Conservation (phyloP, 2,113 vertebrate species). For the Daboia siamensis region DNA sequence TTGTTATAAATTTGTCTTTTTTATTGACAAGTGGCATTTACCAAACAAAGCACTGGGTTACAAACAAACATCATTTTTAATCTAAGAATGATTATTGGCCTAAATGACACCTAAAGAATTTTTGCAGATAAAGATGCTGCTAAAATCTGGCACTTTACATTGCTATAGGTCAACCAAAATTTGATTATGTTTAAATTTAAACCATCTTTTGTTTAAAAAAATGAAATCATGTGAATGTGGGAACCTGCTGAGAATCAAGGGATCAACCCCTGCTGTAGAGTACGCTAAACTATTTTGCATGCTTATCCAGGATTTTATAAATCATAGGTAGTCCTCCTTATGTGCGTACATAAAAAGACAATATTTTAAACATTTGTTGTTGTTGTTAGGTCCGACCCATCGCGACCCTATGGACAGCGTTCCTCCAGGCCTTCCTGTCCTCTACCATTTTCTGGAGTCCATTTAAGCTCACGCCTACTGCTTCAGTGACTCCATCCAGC, state of each 20-base stretch:
- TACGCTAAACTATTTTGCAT: background rate
- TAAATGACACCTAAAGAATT: background rate
- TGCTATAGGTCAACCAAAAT: background rate
- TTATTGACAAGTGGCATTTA: background rate
- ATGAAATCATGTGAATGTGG: background rate
- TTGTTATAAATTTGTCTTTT: background rate
- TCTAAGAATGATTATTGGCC: no score
- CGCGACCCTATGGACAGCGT: no score
- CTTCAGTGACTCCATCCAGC: no score
- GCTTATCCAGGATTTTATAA: background rate
- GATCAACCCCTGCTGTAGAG: background rate
- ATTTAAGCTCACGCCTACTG: no score
- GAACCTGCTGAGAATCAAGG: background rate
- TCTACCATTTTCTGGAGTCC: no score
- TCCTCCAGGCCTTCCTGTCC: no score
- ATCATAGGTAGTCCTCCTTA: background rate
- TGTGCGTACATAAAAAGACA: constrained; percentile 36
- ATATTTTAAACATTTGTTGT: constrained; percentile 35
- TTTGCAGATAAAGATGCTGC: background rate
- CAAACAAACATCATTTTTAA: background rate
- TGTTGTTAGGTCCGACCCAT: no score
- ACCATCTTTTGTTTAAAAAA: background rate
- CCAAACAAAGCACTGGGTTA: background rate
- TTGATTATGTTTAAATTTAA: background rate
- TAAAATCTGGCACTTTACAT: background rate